Evolutionary conservation across 2,888 invertebrate species (phyloP).

Genomic region (Anaspis maculata): DNA sequence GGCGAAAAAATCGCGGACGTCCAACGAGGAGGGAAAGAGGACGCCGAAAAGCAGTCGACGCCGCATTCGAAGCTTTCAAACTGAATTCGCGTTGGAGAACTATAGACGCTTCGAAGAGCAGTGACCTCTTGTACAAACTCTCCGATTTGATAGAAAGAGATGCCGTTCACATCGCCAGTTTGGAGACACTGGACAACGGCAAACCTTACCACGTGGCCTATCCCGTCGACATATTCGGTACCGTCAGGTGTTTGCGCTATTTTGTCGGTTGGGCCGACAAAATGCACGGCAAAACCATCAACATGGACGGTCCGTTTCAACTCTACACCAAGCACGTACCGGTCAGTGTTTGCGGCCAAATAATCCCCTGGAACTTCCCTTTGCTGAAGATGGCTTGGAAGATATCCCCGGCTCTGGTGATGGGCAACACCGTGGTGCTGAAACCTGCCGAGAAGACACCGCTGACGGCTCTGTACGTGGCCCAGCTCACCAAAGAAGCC

Average conservation of each 20-base stretch:
- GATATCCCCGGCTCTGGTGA: conserved; percentile 64
- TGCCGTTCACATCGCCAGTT: conserved; percentile 69
- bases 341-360: conserved; percentile 87
- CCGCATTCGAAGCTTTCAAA: conserved; percentile 69
- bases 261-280: conserved; percentile 95
- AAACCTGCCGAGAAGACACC: conserved; percentile 96
- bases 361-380: conserved; percentile 94
- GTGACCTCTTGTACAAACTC: conserved; percentile 62
- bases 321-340: conserved; percentile 83
- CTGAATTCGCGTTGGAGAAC: conserved; percentile 72
- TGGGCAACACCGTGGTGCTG: conserved; percentile 73
- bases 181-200: conserved; percentile 93
- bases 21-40: conserved; percentile 64
- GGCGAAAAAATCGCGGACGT: conserved; percentile 72
- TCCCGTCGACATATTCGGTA: conserved; percentile 54
- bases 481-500: conserved; percentile 77
- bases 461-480: conserved; percentile 80
- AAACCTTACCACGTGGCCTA: conserved; percentile 74
- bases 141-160: conserved; percentile 81
- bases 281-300: conserved; percentile 65
- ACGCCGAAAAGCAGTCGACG: conserved; percentile 72
- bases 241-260: conserved; percentile 63
- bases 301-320: conserved; percentile 72
- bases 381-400: conserved; percentile 94
- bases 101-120: conserved; percentile 81